Base-by-base conservation (phyloP, 2,797 vertebrate genomes). In the Pristis pectinata region DNA sequence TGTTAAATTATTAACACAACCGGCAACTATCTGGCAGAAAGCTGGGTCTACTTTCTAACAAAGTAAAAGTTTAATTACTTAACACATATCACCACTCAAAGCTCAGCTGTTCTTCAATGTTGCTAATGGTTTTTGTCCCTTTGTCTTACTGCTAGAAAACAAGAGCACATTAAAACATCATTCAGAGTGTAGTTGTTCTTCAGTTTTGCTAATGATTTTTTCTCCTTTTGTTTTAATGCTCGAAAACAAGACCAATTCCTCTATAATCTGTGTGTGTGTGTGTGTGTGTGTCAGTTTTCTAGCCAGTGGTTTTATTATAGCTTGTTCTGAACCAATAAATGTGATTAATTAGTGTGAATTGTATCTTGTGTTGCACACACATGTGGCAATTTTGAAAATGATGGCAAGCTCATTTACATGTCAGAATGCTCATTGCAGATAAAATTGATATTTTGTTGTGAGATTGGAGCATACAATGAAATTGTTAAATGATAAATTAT, bases 361-460 rank as follows among this genome's bases (percentile, higher is more conserved):
- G 56, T 19, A 87, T 15, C 83, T 30, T 87, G 53, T 34, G 49
- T 87, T 59, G 53, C 53, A 87, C 30, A 59, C 27, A 61, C 56
- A 85, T 85, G 83, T 13, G 59, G 27, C 83, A n/a, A 53, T 59
- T 87, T 87, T 13, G 53, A 87, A 87, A 61, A 87, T 59, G 56
- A 56, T 59, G 53, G 53, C 83, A 87, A 61, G 83, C 56, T 59
- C 83, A 77, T 77, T 77, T 77, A 6, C 7, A 30, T n/a, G 83
- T 59, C 56, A 61, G 56, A 87, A 61, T 87, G 83, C 53, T 59
- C 30, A 87, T 87, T 87, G 34, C 83, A 87, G 53, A 87, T 87
- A 61, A 87, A 87, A 59, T 34, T n/a, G 83, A 59, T n/a, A 87
- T 87, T 87, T 87, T 87, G 30, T n/a, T n/a, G 83, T 87, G 87